These are phyloP conservation scores for Psophia crepitans DNA, from an alignment of 2,113 vertebrate species.

Conservation along the genomic window DNA sequence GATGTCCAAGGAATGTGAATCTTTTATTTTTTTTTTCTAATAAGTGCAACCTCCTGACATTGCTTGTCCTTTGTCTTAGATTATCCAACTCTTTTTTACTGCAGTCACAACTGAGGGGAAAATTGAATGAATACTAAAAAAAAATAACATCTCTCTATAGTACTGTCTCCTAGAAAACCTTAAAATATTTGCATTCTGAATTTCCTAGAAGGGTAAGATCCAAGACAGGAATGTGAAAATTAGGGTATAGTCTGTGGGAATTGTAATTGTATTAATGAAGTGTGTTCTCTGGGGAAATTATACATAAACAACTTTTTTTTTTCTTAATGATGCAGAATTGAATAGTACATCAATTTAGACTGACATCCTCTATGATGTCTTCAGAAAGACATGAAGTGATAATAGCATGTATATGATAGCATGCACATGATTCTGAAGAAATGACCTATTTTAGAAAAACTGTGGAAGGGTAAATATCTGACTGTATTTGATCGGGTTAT, in stretches of 20 bases:
- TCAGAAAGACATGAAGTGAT: neutral
- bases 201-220: neutral
- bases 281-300: slow-evolving; percentile 21
- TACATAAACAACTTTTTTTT: slow-evolving; percentile 47
- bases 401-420: neutral
- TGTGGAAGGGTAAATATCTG: neutral
- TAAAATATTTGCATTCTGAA: neutral
- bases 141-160: neutral
- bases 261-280: slow-evolving; percentile 29
- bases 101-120: neutral
- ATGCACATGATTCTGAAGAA: neutral
- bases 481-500: neutral
- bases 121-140: neutral
- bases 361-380: neutral
- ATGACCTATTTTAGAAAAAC: neutral
- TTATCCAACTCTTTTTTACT: neutral
- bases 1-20: neutral
- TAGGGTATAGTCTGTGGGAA: neutral
- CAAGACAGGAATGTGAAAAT: neutral
- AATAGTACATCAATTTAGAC: neutral
- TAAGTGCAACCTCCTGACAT: neutral
- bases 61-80: neutral
- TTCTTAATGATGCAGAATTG: slow-evolving; percentile 19
- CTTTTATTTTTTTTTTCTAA: neutral
- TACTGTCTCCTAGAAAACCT: neutral